Conservation (phyloP, 2,797 vertebrate genomes). For the Rachycentron canadum region DNA sequence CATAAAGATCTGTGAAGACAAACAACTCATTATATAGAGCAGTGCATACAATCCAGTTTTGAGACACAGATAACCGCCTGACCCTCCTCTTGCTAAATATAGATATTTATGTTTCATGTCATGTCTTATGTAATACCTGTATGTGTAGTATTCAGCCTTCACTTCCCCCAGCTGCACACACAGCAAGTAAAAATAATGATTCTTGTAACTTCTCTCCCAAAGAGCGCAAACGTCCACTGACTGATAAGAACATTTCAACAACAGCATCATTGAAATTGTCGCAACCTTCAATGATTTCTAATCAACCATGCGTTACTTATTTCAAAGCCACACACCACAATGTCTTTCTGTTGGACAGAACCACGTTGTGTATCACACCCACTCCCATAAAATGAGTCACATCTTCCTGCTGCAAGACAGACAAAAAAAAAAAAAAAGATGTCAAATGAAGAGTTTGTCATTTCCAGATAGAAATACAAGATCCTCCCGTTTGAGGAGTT, state of each 20-base stretch:
- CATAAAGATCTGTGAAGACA: slow-evolving; percentile 68
- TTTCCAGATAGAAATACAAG: slow-evolving; percentile 30
- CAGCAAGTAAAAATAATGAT: slow-evolving; percentile 34
- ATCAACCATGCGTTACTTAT: slow-evolving; percentile 17
- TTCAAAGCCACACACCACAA: slow-evolving; percentile 13
- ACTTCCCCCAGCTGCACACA: slow-evolving; percentile 36
- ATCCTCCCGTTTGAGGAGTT: slow-evolving; percentile 9
- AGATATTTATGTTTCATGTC: slow-evolving; percentile 56
- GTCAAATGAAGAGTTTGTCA: not conserved
- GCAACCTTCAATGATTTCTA: slow-evolving; percentile 24
- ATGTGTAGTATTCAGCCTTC: slow-evolving; percentile 55
- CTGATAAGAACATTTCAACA: slow-evolving; percentile 28
- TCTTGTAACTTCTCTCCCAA: slow-evolving; percentile 14
- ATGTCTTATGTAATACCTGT: slow-evolving; percentile 57
- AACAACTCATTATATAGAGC: slow-evolving; percentile 49
- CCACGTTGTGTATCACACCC: slow-evolving; percentile 11
- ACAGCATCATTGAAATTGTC: slow-evolving; percentile 19
- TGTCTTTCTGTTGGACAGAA: slow-evolving; percentile 11
- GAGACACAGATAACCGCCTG: slow-evolving; percentile 30
- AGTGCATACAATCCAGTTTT: slow-evolving; percentile 7
- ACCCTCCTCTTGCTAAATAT: slow-evolving; percentile 34
- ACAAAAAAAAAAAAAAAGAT: not conserved
- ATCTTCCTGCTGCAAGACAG: slow-evolving; percentile 14
- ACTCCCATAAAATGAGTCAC: slow-evolving; percentile 26
- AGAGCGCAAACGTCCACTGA: slow-evolving; percentile 27